Evolutionary conservation across 2,113 vertebrate species (phyloP).

Genomic region (human): GRCh38 chr13:24286001-24286500

Average conservation of each 20-base stretch:
- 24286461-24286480: background rate
- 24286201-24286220: slow-evolving; percentile 83
- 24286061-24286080: background rate
- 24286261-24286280: slow-evolving; percentile 98
- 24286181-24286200: background rate
- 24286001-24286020: background rate
- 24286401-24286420: background rate
- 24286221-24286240: slow-evolving; percentile 89
- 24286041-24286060: background rate
- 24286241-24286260: slow-evolving; percentile 99
- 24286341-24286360: slow-evolving; percentile 95
- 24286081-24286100: background rate
- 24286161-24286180: rapidly evolving
- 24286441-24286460: rapidly evolving
- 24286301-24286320: slow-evolving; percentile 97
- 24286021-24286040: background rate
- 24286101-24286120: rapidly evolving
- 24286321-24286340: slow-evolving; percentile 97
- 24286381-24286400: slow-evolving; percentile 90
- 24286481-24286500: background rate
- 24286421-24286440: rapidly evolving
- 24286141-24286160: rapidly evolving
- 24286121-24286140: rapidly evolving
- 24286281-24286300: slow-evolving; percentile 97
- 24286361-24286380: slow-evolving; percentile 97